These are phyloP conservation scores for Rhegmatorhina hoffmannsi DNA, from an alignment of 2,113 vertebrate species.

Conservation along the genomic window DNA sequence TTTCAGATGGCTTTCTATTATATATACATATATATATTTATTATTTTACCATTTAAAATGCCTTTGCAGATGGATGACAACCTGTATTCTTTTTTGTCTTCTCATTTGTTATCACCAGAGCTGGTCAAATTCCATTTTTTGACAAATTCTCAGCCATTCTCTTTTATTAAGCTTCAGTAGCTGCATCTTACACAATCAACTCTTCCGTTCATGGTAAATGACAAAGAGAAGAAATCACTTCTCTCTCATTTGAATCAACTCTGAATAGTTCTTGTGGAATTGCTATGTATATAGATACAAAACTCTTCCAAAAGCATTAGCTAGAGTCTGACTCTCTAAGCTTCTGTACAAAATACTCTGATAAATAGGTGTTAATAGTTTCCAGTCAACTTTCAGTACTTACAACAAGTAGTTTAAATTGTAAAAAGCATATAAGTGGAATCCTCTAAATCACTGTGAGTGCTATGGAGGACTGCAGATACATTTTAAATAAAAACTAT, in stretches of 20 bases:
- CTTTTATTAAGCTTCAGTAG: not conserved
- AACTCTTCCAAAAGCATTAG: not conserved
- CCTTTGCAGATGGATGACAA: not conserved
- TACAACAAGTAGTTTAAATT: not conserved
- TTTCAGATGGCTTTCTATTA: not conserved
- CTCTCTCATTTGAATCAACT: not conserved
- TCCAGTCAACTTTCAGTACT: not conserved
- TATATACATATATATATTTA: too few relatives aligned
- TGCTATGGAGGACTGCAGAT: not conserved
- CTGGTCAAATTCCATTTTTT: not conserved
- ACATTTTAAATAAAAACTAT: conserved; percentile 12
- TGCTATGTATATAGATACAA: not conserved
- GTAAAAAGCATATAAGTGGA: not conserved
- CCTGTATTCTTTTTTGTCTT: not conserved
- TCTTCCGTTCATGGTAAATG: not conserved
- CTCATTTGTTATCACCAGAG: not conserved
- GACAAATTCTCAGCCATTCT: not conserved
- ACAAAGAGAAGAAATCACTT: not conserved
- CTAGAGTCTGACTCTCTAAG: not conserved
- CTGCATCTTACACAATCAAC: not conserved
- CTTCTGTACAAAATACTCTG: not conserved
- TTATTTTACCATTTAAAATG: not conserved
- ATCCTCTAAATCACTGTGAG: conserved; percentile 6
- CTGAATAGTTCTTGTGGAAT: not conserved
- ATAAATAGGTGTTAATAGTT: conserved; percentile 18